Conservation (phyloP, 2,797 vertebrate genomes). For the Xiphophorus birchmanni region DNA sequence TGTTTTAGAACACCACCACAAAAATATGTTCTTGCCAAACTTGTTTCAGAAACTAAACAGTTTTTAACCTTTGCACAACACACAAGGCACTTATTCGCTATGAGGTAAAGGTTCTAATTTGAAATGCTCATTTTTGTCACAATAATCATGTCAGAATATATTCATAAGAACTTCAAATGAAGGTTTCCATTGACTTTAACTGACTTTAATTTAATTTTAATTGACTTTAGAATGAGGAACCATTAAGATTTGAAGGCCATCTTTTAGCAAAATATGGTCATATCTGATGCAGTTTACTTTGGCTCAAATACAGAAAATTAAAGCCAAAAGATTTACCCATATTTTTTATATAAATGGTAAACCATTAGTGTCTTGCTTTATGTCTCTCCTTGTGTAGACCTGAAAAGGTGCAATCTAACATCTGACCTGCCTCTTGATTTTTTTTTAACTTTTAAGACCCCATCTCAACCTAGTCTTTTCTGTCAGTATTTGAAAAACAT, state of each 20-base stretch:
- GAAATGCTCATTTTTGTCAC: not conserved
- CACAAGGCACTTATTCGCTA: not conserved
- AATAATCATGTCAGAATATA: not conserved
- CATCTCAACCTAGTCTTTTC: constrained; percentile 1
- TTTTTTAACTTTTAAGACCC: not conserved
- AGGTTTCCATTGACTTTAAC: not conserved
- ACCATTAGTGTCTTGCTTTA: constrained; percentile 6
- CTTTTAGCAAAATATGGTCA: not conserved
- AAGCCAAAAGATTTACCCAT: not conserved
- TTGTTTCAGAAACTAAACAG: constrained; percentile 10
- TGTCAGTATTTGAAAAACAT: constrained; percentile 10
- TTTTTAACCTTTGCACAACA: not conserved
- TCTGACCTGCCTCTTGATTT: constrained; percentile 16
- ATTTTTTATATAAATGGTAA: constrained; percentile 1
- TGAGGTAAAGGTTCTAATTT: not conserved
- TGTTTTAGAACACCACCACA: not conserved
- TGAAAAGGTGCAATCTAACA: not conserved
- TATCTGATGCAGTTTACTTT: no score
- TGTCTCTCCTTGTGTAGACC: not conserved
- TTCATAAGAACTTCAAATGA: not conserved
- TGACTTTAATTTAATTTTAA: no score
- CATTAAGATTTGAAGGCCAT: not conserved
- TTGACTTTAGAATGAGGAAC: not conserved
- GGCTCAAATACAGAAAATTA: not conserved
- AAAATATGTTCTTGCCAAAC: constrained; percentile 10